Evolutionary conservation across 2,888 invertebrate species (phyloP).

Genomic region (Holacanthella duospinosa): DNA sequence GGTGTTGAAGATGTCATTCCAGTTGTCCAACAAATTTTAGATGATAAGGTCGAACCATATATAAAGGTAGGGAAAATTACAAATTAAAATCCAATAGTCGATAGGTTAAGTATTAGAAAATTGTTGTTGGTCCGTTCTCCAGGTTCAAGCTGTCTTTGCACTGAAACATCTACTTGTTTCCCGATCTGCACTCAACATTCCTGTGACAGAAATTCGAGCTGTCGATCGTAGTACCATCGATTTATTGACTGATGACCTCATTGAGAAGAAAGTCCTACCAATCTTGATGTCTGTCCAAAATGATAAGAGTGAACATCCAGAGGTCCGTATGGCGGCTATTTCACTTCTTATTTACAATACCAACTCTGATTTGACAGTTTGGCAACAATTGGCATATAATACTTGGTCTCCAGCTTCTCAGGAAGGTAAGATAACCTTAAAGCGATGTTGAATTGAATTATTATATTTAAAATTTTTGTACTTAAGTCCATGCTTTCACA

Average conservation of each 20-base stretch:
- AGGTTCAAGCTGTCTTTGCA: conserved; percentile 39
- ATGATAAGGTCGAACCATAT: conserved; percentile 31
- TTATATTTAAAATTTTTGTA: neutral
- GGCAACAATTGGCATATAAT: conserved; percentile 41
- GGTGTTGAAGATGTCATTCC: conserved; percentile 39
- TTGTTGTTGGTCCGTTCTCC: too few species aligned
- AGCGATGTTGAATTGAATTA: neutral
- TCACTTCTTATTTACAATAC: conserved; percentile 38
- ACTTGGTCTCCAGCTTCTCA: conserved; percentile 40
- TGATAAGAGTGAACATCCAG: conserved; percentile 39
- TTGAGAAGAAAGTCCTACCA: conserved; percentile 32
- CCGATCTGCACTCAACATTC: conserved; percentile 24
- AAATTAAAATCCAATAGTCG: neutral
- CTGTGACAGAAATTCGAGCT: conserved; percentile 19
- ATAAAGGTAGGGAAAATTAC: conserved; percentile 23
- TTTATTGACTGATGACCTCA: conserved; percentile 23
- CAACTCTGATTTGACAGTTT: conserved; percentile 38
- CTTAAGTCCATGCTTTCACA: conserved; percentile 39
- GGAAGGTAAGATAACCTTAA: neutral
- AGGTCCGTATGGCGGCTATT: conserved; percentile 41
- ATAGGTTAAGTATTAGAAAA: too few species aligned
- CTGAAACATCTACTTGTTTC: conserved; percentile 37
- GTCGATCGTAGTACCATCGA: conserved; percentile 26
- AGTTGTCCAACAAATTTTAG: conserved; percentile 37
- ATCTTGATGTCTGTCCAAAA: conserved; percentile 39